Evolutionary conservation across 2,113 vertebrate species (phyloP), one percentile per base, ranked within the genome.

Genomic region (Dissostichus mawsoni): DNA sequence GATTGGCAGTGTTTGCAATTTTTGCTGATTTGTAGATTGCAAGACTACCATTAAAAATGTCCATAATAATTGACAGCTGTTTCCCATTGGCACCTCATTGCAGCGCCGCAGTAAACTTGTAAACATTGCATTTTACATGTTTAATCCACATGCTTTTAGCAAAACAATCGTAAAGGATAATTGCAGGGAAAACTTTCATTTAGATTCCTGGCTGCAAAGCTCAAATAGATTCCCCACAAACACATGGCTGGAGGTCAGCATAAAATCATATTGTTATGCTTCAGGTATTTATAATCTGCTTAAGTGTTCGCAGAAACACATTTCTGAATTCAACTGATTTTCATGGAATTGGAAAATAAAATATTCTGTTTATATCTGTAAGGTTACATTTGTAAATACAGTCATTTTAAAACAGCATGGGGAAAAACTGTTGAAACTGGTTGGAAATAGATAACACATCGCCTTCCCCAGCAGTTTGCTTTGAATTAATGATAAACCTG

Each of bases 401-500:
- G 41, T 33, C 51, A 20, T 52, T 53, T 64, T 50, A 25, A 56
- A 63, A 62, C 16, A 41, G 5, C 9, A 33, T 5, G 11, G 59
- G 41, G 8, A 72, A 58, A 65, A 51, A 52, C 8, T 68, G 53
- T 51, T 12, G 36, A 41, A 41, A 41, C 36, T 44, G 13, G 9
- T 67, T 57, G 44, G 18, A 65, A 71, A 63, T 33, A 50, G 67
- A 73, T 76, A 58, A 57, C 56, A 47, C 25, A 47, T 74, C 50
- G 25, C 66, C 62, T 76, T 72, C 51, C 20, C 23, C 52, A 70
- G 25, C 53, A 20, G 55, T 67, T 57, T 53, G 67, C 25, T 67
- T n/a, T 69, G 41, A 84, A 70, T 74, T 82, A 74, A 71, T 76
- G 50, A 74, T 82, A 11, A 45, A 70, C 20, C 18, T 3, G 66